Base-by-base conservation (phyloP, 2,888 invertebrate species). In the Omphaloscelis lunosa region DNA sequence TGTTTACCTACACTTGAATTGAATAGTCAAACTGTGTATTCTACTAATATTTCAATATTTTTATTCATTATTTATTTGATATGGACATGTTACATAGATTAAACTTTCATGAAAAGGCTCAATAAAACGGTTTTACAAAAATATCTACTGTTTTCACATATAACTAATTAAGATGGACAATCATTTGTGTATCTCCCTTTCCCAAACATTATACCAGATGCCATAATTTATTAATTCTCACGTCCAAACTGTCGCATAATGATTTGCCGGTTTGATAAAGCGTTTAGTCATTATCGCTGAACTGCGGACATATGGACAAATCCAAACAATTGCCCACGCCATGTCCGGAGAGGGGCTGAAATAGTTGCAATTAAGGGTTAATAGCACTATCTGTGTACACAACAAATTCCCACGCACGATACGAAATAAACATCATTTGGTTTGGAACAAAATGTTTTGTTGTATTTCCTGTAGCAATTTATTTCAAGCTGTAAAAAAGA, bases 221-320 rank as follows among this genome's bases (percentile, higher is more conserved):
- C 68, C 34, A 34, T 66, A 61, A 67, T 80, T 86, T 78, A 84
- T 76, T 82, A 79, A 78, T 93, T 93, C 91, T 89, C 91, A 93
- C 90, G 89, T 76, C 53, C 77, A 79, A 80, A 29, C 66, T 87
- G 89, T 92, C 86, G 86, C 91, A 89, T 90, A 90, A 90, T 91
- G 94, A 94, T 94, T 93, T 91, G 91, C 91, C 82, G 90, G 89
- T 90, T 82, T 82, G 94, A 94, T 94, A 93, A 90, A 93, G 84
- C 89, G 88, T 91, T 92, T 90, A 91, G 91, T 92, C 89, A 92
- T 93, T 93, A 92, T 86, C 89, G 75, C 90, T 91, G 92, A 93
- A 91, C 89, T 90, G 89, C 79, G 84, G 72, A 83, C 86, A 67
- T 88, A 86, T 76, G 83, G 82, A 88, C 82, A 90, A 91, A 91